phyloP scores from a whole-genome alignment of 2,113 vertebrate genomes.

The Pavo muticus region DNA sequence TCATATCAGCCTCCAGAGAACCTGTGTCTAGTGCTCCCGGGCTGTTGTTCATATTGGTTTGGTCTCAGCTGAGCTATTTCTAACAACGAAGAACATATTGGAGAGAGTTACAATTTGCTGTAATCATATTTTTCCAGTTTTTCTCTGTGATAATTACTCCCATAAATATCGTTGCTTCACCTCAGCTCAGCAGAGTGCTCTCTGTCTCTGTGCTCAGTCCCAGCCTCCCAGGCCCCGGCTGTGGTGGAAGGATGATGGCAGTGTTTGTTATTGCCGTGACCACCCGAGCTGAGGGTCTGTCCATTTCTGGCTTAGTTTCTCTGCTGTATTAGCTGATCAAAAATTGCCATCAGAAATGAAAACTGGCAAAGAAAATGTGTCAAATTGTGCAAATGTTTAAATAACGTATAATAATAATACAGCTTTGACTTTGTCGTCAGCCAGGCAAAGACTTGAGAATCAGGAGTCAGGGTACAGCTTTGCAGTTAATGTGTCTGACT shows the following conservation, averaged over 20 bases:
- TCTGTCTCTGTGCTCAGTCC: background rate
- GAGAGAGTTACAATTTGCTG: slow-evolving; percentile 54
- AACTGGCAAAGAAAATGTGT: background rate
- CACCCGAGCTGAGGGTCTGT: background rate
- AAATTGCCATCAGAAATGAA: background rate
- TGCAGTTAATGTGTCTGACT: background rate
- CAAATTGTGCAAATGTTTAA: background rate
- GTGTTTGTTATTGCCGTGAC: background rate
- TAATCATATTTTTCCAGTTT: slow-evolving; percentile 65
- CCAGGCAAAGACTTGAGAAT: background rate
- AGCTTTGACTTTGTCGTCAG: slow-evolving; percentile 4
- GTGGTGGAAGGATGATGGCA: background rate
- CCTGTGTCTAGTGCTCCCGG: slow-evolving; percentile 20
- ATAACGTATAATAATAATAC: background rate
- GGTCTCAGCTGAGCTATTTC: slow-evolving; percentile 50
- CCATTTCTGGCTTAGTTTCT: background rate
- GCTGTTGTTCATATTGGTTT: slow-evolving; percentile 31
- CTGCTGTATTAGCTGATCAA: background rate
- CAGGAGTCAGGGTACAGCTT: background rate
- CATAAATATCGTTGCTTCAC: slow-evolving; percentile 59
- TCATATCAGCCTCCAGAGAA: slow-evolving; percentile 36
- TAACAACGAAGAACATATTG: slow-evolving; percentile 32
- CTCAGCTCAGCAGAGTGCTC: slow-evolving; percentile 40
- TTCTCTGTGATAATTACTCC: slow-evolving; percentile 65
- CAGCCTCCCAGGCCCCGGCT: background rate